A percentile compares a stretch with the other conserved stretches of the same genome.
These are phyloP conservation scores for Drosophila equinoxialis DNA, from an alignment of 1,140 invertebrate species.

Conservation along the genomic window DNA sequence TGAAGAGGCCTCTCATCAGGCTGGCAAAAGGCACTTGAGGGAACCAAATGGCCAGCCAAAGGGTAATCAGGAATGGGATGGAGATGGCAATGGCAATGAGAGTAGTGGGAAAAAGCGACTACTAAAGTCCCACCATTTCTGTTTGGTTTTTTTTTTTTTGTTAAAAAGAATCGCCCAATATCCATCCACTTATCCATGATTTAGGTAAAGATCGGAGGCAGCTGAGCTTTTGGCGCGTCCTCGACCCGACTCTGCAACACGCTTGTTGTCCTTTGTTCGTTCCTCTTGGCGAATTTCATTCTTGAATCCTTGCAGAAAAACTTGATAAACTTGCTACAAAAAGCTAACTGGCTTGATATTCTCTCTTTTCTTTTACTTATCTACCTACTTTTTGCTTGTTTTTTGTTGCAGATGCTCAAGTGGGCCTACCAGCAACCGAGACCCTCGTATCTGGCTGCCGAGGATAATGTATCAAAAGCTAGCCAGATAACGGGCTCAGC, in stretches of 20 bases:
- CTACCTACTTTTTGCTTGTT: constrained; percentile 20
- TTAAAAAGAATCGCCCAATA: background rate
- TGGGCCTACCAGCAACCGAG: constrained; percentile 80
- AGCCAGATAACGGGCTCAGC: constrained; percentile 5
- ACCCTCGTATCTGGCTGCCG: constrained; percentile 61
- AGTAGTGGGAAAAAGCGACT: background rate
- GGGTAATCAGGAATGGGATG: background rate
- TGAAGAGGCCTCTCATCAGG: background rate
- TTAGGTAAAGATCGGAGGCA: constrained; percentile 3
- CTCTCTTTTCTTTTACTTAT: constrained; percentile 32
- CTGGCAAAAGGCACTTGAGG: constrained; percentile 7
- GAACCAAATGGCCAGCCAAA: constrained; percentile 7
- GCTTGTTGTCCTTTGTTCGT: constrained; percentile 48
- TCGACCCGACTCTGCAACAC: background rate
- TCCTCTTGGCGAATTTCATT: background rate
- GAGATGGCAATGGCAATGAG: background rate
- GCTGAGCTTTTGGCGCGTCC: constrained; percentile 33
- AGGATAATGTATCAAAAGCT: constrained; percentile 26
- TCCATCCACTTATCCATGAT: background rate
- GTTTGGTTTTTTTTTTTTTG: background rate
- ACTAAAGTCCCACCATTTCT: constrained; percentile 5
- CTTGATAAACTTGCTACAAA: constrained; percentile 36
- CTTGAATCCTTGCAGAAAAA: constrained; percentile 49
- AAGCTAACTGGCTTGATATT: constrained; percentile 40
- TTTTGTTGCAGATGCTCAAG: constrained; percentile 67